Conservation (phyloP, 1,140 invertebrate genomes). For the Homarus americanus region DNA sequence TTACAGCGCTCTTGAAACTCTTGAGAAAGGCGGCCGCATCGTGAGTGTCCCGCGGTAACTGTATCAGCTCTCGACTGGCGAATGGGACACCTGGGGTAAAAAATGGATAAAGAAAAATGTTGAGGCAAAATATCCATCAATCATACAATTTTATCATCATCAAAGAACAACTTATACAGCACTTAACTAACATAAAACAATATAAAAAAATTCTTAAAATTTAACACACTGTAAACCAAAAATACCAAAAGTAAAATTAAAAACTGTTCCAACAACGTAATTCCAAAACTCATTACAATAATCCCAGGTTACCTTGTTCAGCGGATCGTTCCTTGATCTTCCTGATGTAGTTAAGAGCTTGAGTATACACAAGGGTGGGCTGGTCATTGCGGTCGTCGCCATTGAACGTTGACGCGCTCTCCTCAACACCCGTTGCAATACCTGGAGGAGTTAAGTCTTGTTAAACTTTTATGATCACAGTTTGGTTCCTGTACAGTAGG, state of each 20-base stretch:
- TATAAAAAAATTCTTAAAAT: too few species aligned
- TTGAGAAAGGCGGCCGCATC: slow-evolving; percentile 53
- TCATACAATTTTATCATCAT: too few species aligned
- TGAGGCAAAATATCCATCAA: too few species aligned
- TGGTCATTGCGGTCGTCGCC: slow-evolving; percentile 57
- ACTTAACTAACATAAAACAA: too few species aligned
- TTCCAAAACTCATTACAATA: too few species aligned
- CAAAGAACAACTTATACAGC: too few species aligned
- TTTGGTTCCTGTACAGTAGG: too few species aligned
- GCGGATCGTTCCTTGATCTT: slow-evolving; percentile 75
- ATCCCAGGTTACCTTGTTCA: slow-evolving; percentile 57
- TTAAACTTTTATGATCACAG: too few species aligned
- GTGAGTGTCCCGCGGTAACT: slow-evolving; percentile 43
- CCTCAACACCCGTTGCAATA: slow-evolving; percentile 36
- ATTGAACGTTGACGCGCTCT: slow-evolving; percentile 33
- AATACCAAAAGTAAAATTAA: neutral
- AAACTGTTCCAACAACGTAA: neutral
- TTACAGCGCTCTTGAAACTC: slow-evolving; percentile 66
- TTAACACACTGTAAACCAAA: too few species aligned
- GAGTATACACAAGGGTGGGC: slow-evolving; percentile 77
- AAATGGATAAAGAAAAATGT: slow-evolving; percentile 12
- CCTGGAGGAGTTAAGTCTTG: slow-evolving; percentile 6
- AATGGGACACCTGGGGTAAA: slow-evolving; percentile 56
- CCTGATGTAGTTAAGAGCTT: slow-evolving; percentile 77
- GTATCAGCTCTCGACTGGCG: slow-evolving; percentile 52